Conservation (phyloP, 2,797 vertebrate genomes). For the Lophotriccus pileatus region DNA sequence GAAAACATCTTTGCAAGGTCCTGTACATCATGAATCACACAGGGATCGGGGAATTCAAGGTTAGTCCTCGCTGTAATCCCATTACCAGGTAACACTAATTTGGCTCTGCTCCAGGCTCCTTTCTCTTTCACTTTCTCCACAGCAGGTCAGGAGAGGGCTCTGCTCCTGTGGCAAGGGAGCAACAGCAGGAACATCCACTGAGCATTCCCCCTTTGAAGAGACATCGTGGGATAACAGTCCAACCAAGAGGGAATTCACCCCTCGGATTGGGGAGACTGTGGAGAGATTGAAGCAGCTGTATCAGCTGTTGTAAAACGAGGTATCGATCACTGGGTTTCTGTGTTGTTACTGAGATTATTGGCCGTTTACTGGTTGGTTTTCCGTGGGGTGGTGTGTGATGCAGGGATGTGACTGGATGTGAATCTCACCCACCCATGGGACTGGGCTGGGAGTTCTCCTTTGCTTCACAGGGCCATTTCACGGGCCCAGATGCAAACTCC, state of each 20-base stretch:
- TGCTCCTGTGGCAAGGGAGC: fast-evolving
- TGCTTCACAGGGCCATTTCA: neutral
- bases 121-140: neutral
- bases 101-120: neutral
- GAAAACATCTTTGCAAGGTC: neutral
- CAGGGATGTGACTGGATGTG: neutral
- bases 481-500: fast-evolving
- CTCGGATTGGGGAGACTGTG: fast-evolving
- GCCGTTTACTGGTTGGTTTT: fast-evolving
- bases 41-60: neutral
- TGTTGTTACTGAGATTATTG: no score
- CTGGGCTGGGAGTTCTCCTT: neutral
- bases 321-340: fast-evolving
- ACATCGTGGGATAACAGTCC: no score
- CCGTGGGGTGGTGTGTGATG: fast-evolving
- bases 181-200: neutral
- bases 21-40: no score
- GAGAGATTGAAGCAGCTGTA: fast-evolving
- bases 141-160: neutral
- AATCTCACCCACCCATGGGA: neutral
- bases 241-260: fast-evolving
- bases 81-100: neutral
- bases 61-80: neutral
- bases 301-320: fast-evolving
- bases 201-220: neutral